phyloP scores from a whole-genome alignment of 2,888 invertebrate species.

The Rhimphoctona megacephalus region DNA sequence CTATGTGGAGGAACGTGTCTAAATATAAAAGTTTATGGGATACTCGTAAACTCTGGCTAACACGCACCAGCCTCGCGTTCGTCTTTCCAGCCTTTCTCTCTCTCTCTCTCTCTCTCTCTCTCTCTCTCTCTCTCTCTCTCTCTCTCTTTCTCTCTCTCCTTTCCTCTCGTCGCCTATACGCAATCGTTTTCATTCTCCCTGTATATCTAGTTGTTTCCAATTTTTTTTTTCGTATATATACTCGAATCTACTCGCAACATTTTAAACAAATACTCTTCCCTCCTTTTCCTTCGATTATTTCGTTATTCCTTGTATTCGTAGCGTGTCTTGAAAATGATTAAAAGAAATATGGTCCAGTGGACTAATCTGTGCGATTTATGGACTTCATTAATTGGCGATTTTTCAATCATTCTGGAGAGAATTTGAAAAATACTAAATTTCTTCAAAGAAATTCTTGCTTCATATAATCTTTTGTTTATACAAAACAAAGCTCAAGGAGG shows the following conservation, averaged over 20 bases:
- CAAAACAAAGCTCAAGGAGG: slow-evolving; percentile 65
- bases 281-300: slow-evolving; percentile 4
- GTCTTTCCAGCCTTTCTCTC: slow-evolving; percentile 36
- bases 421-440: not conserved
- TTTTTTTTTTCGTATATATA: slow-evolving; percentile 13
- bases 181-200: slow-evolving; percentile 36
- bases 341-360: not conserved
- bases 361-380: not conserved
- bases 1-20: slow-evolving; percentile 59
- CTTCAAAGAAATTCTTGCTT: not conserved
- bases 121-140: slow-evolving; percentile 21
- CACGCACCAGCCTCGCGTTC: slow-evolving; percentile 40
- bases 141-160: slow-evolving; percentile 14
- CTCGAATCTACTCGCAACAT: slow-evolving; percentile 39
- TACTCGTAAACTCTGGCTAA: slow-evolving; percentile 61
- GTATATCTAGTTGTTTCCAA: slow-evolving; percentile 1
- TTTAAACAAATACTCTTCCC: slow-evolving; percentile 37
- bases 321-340: not conserved
- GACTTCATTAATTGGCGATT: not conserved
- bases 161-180: not conserved
- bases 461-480: not conserved
- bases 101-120: slow-evolving; percentile 30
- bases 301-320: not conserved
- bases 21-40: slow-evolving; percentile 70
- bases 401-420: not conserved